These are phyloP conservation scores for Hecatera dysodea DNA, from an alignment of 2,888 invertebrate species.

Conservation along the genomic window DNA sequence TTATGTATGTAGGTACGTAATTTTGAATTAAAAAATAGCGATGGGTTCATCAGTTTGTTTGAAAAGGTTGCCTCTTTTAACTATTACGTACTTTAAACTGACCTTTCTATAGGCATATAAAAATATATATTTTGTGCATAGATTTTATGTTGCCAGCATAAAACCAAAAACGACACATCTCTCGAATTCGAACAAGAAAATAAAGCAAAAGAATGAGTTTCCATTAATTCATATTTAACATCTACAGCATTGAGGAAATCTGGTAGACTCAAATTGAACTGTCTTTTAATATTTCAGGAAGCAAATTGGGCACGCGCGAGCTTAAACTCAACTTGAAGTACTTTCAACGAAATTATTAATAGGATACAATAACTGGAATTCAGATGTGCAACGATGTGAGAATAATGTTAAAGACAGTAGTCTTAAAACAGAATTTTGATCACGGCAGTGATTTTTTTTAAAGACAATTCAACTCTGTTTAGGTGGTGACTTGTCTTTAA, in stretches of 20 bases:
- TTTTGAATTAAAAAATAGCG: too few relatives aligned
- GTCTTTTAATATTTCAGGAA: conserved; percentile 52
- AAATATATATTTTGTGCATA: neutral
- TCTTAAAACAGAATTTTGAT: too few relatives aligned
- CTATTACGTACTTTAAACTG: too few relatives aligned
- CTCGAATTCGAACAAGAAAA: conserved; percentile 5
- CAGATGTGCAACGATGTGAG: neutral
- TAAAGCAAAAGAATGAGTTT: neutral
- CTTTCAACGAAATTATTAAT: conserved; percentile 53
- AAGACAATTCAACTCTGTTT: too few relatives aligned
- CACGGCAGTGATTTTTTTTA: too few relatives aligned
- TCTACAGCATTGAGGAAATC: conserved; percentile 14
- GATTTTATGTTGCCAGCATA: neutral
- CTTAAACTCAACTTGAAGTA: conserved; percentile 29
- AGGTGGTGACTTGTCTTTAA: too few relatives aligned
- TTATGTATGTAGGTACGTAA: too few relatives aligned
- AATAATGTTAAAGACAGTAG: too few relatives aligned
- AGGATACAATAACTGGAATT: conserved; percentile 21
- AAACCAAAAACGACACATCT: neutral
- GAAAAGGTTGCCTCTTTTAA: too few relatives aligned
- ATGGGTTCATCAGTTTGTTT: too few relatives aligned
- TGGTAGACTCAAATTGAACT: conserved; percentile 24
- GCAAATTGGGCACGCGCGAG: conserved; percentile 39
- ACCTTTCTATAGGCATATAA: too few relatives aligned
- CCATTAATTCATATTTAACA: conserved; percentile 27